Base-by-base conservation (phyloP, 2,113 vertebrate genomes). In the Gallinago paraguaiae region DNA sequence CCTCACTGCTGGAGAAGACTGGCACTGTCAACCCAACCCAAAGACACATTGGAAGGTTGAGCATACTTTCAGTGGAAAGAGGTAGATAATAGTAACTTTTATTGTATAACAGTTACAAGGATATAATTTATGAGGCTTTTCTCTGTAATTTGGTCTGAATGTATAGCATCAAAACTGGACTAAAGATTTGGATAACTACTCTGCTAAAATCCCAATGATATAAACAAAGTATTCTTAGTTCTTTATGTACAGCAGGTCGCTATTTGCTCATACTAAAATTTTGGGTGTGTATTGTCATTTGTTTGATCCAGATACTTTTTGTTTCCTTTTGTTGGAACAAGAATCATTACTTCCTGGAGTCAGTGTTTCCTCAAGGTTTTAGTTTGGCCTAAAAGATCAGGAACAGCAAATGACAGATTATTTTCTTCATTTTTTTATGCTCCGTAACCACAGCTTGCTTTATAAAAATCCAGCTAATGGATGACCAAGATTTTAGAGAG, bases 161-260 rank as follows among this genome's bases (percentile, higher is more conserved):
- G 1, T 64, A 37, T 9, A 51, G 3, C 20, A 90, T 60, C 25
- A 75, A 51, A 90, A 72, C 14, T 51, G 12, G 20, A 71, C 9
- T 71, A 79, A 45, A 41, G 7, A 27, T 80, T 64, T 82, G 13
- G 6, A 60, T 59, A 80, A 57, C 17, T 41, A 39, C 3, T 24
- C 35, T 63, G 28, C 15, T 92, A 56, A 92, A 84, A 79, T 69
- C 5, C 14, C 74, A 30, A 35, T 35, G 20, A 9, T 8, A 31
- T 17, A 86, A 80, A 41, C 8, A 37, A 74, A 3, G 3, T 69
- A 17, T 54, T 60, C 17, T 60, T 56, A 43, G 7, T 45, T 65
- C 2, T 10, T 4, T 30, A 25, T 4, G 4, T 18, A n/a, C 11
- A 35, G 1, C 50, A 17, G 27, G 5, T 53, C 51, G 0, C 11